These are phyloP conservation scores for Spinus olivaceus DNA, from an alignment of 2,797 vertebrate species.

Conservation along the genomic window DNA sequence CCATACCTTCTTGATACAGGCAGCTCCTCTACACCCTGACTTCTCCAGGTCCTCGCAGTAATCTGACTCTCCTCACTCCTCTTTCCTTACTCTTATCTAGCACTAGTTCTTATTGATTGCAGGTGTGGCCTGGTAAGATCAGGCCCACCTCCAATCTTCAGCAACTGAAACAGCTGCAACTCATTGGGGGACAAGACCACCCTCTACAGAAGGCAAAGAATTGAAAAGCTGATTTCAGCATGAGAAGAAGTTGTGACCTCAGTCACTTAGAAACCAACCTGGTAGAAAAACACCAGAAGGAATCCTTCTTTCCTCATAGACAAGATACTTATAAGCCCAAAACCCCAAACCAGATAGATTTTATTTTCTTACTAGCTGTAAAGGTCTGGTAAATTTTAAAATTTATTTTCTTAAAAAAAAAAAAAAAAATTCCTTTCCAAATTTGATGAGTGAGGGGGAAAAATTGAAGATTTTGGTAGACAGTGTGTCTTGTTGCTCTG, in stretches of 20 bases:
- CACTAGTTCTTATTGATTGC: too few species aligned
- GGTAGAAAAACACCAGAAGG: background rate
- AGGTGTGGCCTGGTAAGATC: too few species aligned
- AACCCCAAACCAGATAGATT: too few species aligned
- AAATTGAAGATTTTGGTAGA: background rate
- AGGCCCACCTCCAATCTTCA: too few species aligned
- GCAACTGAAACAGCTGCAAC: too few species aligned
- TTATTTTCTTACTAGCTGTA: background rate
- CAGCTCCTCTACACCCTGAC: too few species aligned
- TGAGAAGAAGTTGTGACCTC: background rate
- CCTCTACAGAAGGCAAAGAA: background rate
- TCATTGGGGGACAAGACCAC: too few species aligned
- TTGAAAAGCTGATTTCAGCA: background rate
- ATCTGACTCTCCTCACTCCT: too few species aligned
- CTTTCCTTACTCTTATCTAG: too few species aligned
- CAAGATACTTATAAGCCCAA: background rate
- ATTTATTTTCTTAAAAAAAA: background rate
- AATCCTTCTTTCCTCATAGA: background rate
- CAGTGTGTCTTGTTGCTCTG: background rate
- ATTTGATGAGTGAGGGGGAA: background rate
- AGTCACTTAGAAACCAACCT: background rate
- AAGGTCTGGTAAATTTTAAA: background rate
- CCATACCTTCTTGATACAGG: too few species aligned
- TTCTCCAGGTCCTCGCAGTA: too few species aligned
- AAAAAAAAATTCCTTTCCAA: background rate